These are phyloP conservation scores for Meleagris gallopavo DNA, from an alignment of 2,113 vertebrate species.

Conservation along the genomic window DNA sequence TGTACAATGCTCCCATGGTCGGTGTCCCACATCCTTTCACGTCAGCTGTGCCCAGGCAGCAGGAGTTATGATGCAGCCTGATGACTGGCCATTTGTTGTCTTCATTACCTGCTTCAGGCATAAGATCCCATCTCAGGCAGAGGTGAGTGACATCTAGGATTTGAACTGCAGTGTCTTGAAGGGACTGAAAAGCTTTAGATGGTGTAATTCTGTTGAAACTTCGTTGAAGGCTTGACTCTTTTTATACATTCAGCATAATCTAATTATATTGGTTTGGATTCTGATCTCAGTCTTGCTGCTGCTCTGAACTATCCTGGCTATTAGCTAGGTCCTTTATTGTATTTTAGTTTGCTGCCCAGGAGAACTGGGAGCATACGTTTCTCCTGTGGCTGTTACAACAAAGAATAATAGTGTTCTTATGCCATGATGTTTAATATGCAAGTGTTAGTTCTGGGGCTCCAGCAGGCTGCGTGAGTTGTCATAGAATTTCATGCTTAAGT, in stretches of 20 bases:
- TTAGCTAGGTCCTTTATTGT: not conserved
- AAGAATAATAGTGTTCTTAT: not conserved
- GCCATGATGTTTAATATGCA: not conserved
- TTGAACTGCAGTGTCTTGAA: not conserved
- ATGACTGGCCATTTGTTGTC: conserved; percentile 97
- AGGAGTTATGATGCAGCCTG: conserved; percentile 95
- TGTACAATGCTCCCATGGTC: conserved; percentile 96
- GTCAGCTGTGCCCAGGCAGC: conserved; percentile 96
- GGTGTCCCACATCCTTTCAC: conserved; percentile 96
- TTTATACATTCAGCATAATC: not conserved
- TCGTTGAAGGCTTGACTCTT: not conserved
- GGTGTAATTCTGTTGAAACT: not conserved
- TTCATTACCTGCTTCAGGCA: conserved; percentile 96
- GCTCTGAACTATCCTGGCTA: not conserved
- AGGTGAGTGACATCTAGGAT: conserved; percentile 77
- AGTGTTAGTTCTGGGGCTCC: not conserved
- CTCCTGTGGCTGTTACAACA: not conserved
- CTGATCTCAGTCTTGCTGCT: not conserved
- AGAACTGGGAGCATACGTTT: not conserved
- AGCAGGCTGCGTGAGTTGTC: not conserved
- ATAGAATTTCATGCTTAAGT: not conserved
- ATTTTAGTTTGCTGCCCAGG: not conserved
- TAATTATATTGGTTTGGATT: not conserved
- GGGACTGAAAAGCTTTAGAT: not conserved
- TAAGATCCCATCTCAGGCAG: conserved; percentile 88